Conservation (phyloP, 2,797 vertebrate species). For the Pteropus rufus region DNA sequence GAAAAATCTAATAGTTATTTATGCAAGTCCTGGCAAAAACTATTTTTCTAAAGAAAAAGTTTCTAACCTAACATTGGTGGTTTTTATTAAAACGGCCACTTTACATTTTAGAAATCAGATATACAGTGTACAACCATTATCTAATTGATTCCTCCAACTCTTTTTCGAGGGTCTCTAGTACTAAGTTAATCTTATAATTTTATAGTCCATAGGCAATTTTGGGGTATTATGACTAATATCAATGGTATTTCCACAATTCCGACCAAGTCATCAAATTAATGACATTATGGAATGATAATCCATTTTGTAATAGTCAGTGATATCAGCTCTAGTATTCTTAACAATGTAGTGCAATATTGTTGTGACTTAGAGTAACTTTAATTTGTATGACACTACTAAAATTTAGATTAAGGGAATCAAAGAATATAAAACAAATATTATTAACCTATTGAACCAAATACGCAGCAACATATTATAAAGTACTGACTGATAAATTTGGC, state of each 20-base stretch:
- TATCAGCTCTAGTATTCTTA: background rate
- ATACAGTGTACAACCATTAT: background rate
- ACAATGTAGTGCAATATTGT: background rate
- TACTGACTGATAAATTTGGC: background rate
- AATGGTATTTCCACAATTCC: background rate
- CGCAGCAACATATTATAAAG: background rate
- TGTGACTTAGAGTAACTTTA: background rate
- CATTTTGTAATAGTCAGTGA: background rate
- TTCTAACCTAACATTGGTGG: background rate
- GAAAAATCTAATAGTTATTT: background rate
- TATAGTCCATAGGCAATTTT: background rate
- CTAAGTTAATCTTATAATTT: background rate
- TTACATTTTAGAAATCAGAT: conserved; percentile 5
- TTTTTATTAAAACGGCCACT: conserved; percentile 1
- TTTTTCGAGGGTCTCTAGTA: background rate
- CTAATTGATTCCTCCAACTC: background rate
- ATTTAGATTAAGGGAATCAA: background rate
- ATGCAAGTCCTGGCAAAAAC: background rate
- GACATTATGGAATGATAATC: background rate
- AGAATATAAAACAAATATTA: background rate
- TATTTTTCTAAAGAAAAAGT: background rate
- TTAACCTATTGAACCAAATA: background rate
- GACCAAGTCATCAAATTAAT: background rate
- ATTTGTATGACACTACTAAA: background rate
- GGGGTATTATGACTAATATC: background rate